Conservation (phyloP, 2,797 vertebrate species). For the Neoniphon sammara region DNA sequence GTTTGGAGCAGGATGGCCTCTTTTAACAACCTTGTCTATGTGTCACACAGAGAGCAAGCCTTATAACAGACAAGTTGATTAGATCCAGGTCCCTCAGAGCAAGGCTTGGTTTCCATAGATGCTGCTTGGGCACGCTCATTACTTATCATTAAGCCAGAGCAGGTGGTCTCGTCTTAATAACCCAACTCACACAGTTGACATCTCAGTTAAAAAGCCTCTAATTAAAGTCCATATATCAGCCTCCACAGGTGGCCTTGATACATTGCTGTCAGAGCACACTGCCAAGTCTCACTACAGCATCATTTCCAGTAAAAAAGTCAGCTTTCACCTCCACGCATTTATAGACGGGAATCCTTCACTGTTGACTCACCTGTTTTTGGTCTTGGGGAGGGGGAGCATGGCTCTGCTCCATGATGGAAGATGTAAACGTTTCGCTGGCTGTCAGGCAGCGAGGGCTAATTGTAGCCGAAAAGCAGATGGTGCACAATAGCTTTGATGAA, state of each 20-base stretch:
- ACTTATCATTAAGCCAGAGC: conserved; percentile 50
- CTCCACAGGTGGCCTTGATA: conserved; percentile 58
- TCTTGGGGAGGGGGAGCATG: not conserved
- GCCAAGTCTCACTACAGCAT: not conserved
- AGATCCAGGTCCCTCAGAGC: conserved; percentile 3
- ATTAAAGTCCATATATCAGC: conserved; percentile 70
- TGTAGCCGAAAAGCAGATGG: conserved; percentile 67
- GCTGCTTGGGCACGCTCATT: conserved; percentile 41
- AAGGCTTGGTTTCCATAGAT: conserved; percentile 57
- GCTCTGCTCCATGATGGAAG: conserved; percentile 29
- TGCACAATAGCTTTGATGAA: conserved; percentile 42
- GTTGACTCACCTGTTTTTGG: conserved; percentile 49
- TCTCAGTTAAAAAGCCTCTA: conserved; percentile 61
- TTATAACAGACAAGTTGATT: conserved; percentile 27
- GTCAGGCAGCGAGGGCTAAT: conserved; percentile 59
- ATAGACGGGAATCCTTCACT: conserved; percentile 37
- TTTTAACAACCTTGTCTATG: not conserved
- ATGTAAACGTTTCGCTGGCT: conserved; percentile 45
- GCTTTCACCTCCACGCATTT: conserved; percentile 32
- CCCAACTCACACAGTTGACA: conserved; percentile 46
- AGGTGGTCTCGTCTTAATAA: conserved; percentile 61
- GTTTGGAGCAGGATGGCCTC: not conserved
- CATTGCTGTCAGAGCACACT: conserved; percentile 47
- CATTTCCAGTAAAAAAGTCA: conserved; percentile 6
- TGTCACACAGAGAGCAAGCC: conserved; percentile 1